Evolutionary conservation across 1,140 invertebrate species (phyloP), one percentile per base, ranked within the genome.

Genomic region (Hypsibius dujardini): DNA sequence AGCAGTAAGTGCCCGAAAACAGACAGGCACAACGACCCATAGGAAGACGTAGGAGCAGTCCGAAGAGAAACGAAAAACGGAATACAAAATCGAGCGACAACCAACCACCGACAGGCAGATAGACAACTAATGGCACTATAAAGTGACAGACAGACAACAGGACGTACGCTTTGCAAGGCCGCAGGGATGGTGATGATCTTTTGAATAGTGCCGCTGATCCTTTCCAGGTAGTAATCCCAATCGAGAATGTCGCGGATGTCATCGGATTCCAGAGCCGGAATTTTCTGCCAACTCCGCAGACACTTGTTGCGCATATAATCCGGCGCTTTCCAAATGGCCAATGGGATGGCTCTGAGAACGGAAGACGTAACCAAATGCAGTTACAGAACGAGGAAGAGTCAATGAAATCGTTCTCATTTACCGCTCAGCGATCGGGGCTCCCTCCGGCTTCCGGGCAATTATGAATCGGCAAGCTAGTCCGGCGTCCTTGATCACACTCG

Each of bases 111-210:
- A 28, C 28, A 28, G 28, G 28, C 28, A 28, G 28, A 28, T 28
- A 28, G 28, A 28, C 28, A 28, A 28, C 28, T 28, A 28, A 28
- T 28, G 28, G 28, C 28, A 28, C 28, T 28, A 28, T 28, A 28
- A 28, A 28, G 28, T 28, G 28, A 28, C 28, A 28, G 28, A 28
- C 28, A 28, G 28, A 28, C 28, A 28, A 28, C 28, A 28, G 28
- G 28, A 28, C 28, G 28, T 56, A 56, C 50, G 47, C 91, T 92
- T 83, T 98, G 95, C 80, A 98, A 84, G 0, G 95, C 94, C 15
- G 95, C 95, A 2, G 95, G 95, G 77, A 99, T 99, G 0, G 95
- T 98, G 69, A 98, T 95, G 76, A 99, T 99, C 81, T 98, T 99
- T 81, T 97, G 94, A 75, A 98, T 92, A 69, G 90, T 84, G 56